Base-by-base conservation (phyloP, 2,888 invertebrate species). In the Vesta saturnalis region DNA sequence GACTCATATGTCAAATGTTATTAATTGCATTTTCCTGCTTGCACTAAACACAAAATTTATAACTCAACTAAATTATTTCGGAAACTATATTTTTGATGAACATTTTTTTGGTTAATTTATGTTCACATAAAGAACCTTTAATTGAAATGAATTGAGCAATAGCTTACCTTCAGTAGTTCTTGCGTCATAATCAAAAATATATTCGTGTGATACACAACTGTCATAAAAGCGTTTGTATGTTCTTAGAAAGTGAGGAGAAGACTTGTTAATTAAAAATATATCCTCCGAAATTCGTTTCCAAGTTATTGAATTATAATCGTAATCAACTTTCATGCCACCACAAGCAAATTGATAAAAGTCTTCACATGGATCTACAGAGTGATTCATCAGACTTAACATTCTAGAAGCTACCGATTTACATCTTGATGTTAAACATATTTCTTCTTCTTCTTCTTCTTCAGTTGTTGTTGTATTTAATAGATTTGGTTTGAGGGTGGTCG, bases 331-430 rank as follows among this genome's bases (percentile, higher is more conserved):
- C 70, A 71, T 56, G 56, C 73, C 70, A 21, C 79, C 79, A 64
- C 80, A 80, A 8, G 80, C 75, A 67, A 74, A 80, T 39, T 77
- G 76, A 52, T 80, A 80, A 66, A 80, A 80, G 59, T 80, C 76
- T 22, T 79, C 77, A 56, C 80, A 80, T 52, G 77, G 71, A 49
- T 73, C 70, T 21, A 46, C 70, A 6, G 72, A 69, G 69, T 75
- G 74, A 68, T 79, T 72, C 76, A 80, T 78, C 18, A 72, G 68
- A 62, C 72, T 72, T 23, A 79, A 69, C 49, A 80, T 78, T 35
- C 73, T 74, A 16, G 79, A 77, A 49, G 74, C 73, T 21, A 71
- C 67, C 18, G 72, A 64, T 69, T 76, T 77, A 65, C 79, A 79
- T 59, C 35, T 68, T 6, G 67, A 43, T 22, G 68, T 71, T 10